Base-by-base conservation (phyloP, 2,797 vertebrate species). In the Sus cebifrons region DNA sequence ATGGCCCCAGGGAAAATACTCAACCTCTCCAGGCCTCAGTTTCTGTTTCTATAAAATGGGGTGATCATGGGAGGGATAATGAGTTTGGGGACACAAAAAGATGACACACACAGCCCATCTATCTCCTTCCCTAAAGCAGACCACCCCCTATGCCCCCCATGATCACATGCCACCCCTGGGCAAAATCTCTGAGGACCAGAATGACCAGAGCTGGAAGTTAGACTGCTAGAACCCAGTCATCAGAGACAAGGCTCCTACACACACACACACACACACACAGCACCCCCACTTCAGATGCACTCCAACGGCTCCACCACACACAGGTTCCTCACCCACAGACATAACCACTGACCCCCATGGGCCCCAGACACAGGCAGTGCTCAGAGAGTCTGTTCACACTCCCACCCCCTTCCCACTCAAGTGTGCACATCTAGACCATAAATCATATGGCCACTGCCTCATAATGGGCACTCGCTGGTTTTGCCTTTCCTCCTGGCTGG, bases 31-130 rank as follows among this genome's bases (percentile, higher is more conserved):
- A 52, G 36, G 40, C 67, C 85, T 86, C 67, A 1, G 8, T 62
- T 88, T 81, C 67, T 62, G 29, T 73, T 25, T 56, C 70, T 71
- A 36, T 67, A 84, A 84, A 75, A n/a, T 56, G 9, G 27, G 65
- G 27, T 23, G 58, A 10, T 60, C 27, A 10, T 0, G 2, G 77
- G n/a, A 71, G 36, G 18, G 67, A 92, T 25, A 18, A n/a, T 32
- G 40, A 56, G 32, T 56, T 20, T 86, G 65, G 15, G 25, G 62
- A 64, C 11, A 15, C 44, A 36, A 27, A 40, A 89, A 64, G n/a
- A 27, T 5, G 36, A 16, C 52, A 40, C 13, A 54, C 1, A 0
- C 6, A 44, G 44, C 36, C 36, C 36, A 36, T 4, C 36, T 36
- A 36, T 36, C 36, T 36, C 36, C 36, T 36, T 36, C 36, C 36